Conservation (phyloP, 1,140 invertebrate species). For the Cardiocondyla obscurior region DNA sequence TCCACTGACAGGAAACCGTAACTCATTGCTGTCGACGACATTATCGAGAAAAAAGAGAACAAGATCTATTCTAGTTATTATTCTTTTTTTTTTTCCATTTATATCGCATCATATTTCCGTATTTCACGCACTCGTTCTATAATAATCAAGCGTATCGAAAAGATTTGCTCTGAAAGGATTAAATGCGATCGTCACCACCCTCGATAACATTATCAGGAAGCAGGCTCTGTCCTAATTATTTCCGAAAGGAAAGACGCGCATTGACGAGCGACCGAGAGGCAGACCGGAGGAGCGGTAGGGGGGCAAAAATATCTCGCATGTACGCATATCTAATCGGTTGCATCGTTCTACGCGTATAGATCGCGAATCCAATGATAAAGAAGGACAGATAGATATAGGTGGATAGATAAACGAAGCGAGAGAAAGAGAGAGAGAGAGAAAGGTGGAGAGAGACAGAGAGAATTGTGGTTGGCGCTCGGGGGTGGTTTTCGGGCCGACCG, state of each 20-base stretch:
- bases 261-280: constrained; percentile 48
- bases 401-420: constrained; percentile 10
- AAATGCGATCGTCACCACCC: constrained; percentile 6
- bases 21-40: neutral
- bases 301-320: constrained; percentile 56
- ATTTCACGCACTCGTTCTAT: neutral
- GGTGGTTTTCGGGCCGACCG: constrained; percentile 72
- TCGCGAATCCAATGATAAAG: constrained; percentile 51
- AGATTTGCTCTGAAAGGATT: neutral
- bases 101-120: neutral
- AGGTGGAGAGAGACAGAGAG: constrained; percentile 22
- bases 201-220: constrained; percentile 7
- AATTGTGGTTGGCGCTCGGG: constrained; percentile 60
- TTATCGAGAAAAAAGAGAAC: neutral
- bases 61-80: neutral
- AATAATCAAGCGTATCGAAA: neutral
- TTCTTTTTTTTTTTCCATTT: too few relatives aligned
- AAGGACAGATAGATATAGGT: constrained; percentile 21
- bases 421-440: neutral
- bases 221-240: constrained; percentile 45
- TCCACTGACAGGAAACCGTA: neutral
- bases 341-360: constrained; percentile 64
- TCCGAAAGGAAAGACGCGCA: constrained; percentile 49
- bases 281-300: neutral
- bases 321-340: constrained; percentile 51